Base-by-base conservation (phyloP, 1,140 invertebrate species). In the Bombyx mandarina region DNA sequence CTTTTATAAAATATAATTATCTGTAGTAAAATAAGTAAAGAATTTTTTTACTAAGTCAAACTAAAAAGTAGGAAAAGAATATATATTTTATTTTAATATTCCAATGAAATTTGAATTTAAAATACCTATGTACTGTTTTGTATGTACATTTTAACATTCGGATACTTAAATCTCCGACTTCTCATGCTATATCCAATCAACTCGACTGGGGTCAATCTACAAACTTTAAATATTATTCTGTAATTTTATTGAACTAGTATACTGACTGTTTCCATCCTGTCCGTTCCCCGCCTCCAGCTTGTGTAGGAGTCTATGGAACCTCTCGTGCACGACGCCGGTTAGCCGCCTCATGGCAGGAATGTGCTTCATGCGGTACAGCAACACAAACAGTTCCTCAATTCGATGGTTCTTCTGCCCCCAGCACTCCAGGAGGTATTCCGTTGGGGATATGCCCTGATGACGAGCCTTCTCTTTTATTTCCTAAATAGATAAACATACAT, bases 381-480 rank as follows among this genome's bases (percentile, higher is more conserved):
- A 73, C 2, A 92, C 85, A 78, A 96, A 96, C 6, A 98, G 80
- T 78, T 95, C 93, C 51, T 91, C 78, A 2, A 95, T 91, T 12
- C 92, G 93, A 66, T 96, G 94, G 83, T 96, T 97, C 57, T 92
- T 90, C 65, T 93, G 90, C 6, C 94, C 93, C 94, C 94, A 97
- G 53, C 90, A 80, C 44, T 88, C 91, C 18, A 98, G 84, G 5
- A 98, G 88, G 68, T 93, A 90, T 67, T 94, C 91, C 1, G 94
- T 92, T 0, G 95, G 94, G 60, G 95, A 94, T 43, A 87, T 85
- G 43, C 91, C 89, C 44, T 89, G 88, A 4, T 75, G 57, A 5
- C 69, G 71, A 12, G 88, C 77, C 50, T 69, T 77, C 62, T 86
- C 85, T 68, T 87, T 82, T 62, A 91, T 88, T 68, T 84, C 82